Base-by-base conservation (phyloP, 2,888 invertebrate genomes). In the Brachycybe producta region DNA sequence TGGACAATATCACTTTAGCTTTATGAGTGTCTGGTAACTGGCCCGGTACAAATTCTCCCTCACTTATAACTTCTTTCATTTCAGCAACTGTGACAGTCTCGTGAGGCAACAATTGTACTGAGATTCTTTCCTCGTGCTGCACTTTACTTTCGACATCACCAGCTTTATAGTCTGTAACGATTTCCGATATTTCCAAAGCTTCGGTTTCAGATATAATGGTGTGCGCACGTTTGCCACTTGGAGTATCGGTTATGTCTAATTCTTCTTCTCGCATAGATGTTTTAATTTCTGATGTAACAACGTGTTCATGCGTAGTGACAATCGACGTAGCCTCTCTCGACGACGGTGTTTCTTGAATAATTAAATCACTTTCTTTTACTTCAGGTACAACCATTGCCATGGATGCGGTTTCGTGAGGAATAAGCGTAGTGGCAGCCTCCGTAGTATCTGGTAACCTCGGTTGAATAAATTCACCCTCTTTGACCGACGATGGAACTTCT, bases 1-100 rank as follows among this genome's bases (percentile, higher is more conserved):
- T 55, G 34, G 68, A 60, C n/a, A 71, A 61, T 56, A 77, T 71
- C 54, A 75, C 69, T 36, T 71, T 69, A 26, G 76, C 71, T n/a
- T 66, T 63, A 19, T 70, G 64, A 38, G 63, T 61, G 53, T 71
- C 68, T 5, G 70, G 68, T 64, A 56, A 32, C 32, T 52, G 45
- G 21, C 53, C 57, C 41, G 58, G 54, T 19, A 46, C 17, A 24
- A 46, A 46, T 24, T 35, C 35, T 1, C 46, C 46, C 27, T 35
- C 46, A 11, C 8, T 36, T 2, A 35, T 17, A 11, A 39, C 52
- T 5, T 52, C 52, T 30, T 30, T 44, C 8, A 49, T 21, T 32
- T 52, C 44, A 26, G 30, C 19, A 15, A 53, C 27, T 2, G 44
- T 19, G 5, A 51, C 51, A 38, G 53, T 46, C 19, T 53, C 49